phyloP scores from a whole-genome alignment of 2,888 invertebrate genomes.

The Drosophila helvetica region DNA sequence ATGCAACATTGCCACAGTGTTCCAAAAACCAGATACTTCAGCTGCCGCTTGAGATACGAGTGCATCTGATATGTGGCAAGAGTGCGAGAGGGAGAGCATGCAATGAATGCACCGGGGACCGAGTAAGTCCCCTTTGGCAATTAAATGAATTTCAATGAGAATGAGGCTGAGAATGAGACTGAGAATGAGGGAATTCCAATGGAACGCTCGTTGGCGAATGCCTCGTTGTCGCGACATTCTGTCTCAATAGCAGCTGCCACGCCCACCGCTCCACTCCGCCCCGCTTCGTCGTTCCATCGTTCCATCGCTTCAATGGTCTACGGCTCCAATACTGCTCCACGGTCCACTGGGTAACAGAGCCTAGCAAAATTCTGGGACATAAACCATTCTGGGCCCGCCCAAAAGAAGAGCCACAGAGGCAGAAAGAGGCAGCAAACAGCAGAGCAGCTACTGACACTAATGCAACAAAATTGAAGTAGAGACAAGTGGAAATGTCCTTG shows the following conservation, averaged over 20 bases:
- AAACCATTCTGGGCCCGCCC: neutral
- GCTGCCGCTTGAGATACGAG: too few species aligned
- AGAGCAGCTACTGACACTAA: constrained; percentile 66
- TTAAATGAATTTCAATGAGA: neutral
- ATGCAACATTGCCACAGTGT: too few species aligned
- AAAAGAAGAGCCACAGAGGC: neutral
- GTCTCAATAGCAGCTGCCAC: constrained; percentile 52
- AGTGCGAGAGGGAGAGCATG: too few species aligned
- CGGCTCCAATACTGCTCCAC: neutral
- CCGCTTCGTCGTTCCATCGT: too few species aligned
- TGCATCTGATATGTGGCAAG: too few species aligned
- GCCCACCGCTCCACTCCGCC: constrained; percentile 28
- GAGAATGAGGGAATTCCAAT: constrained; percentile 9
- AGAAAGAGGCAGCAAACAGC: neutral
- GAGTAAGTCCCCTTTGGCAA: neutral
- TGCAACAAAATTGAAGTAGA: constrained; percentile 77
- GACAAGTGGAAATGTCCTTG: constrained; percentile 77
- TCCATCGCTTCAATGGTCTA: too few species aligned
- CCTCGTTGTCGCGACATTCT: constrained; percentile 72
- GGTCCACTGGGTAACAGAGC: neutral
- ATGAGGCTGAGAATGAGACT: neutral
- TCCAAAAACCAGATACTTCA: too few species aligned
- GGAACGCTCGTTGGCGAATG: constrained; percentile 15
- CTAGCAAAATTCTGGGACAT: constrained; percentile 4
- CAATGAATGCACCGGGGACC: neutral